Evolutionary conservation across 2,888 invertebrate genomes (phyloP).

Genomic region (Galerucella nymphaeae): DNA sequence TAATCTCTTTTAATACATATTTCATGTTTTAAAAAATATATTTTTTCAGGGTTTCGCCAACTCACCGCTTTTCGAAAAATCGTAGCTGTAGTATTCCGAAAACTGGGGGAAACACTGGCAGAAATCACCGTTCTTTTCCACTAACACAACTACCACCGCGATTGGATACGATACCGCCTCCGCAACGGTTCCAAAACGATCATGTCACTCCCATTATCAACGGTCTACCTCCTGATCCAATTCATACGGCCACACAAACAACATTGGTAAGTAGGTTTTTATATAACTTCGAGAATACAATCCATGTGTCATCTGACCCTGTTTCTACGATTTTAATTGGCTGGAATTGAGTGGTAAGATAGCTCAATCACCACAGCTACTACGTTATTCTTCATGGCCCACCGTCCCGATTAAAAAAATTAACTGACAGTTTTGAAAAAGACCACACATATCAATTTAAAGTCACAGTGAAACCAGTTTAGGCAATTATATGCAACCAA

Average conservation of each 20-base stretch:
- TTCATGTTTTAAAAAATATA: background rate
- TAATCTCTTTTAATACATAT: too few relatives aligned
- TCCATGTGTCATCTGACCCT: too few relatives aligned
- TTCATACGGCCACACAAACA: conserved; percentile 79
- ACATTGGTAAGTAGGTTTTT: conserved; percentile 74
- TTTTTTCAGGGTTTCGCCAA: conserved; percentile 73
- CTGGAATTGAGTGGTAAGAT: too few relatives aligned
- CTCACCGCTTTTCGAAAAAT: conserved; percentile 72
- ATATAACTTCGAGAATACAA: background rate
- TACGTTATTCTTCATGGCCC: too few relatives aligned
- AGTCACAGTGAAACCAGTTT: too few relatives aligned
- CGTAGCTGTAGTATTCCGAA: conserved; percentile 56
- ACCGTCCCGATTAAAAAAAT: too few relatives aligned
- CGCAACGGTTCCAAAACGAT: conserved; percentile 63
- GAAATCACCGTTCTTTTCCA: conserved; percentile 57
- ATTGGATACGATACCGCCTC: conserved; percentile 61
- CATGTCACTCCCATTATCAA: conserved; percentile 55
- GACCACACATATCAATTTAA: too few relatives aligned
- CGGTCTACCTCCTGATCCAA: conserved; percentile 64
- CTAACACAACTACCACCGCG: conserved; percentile 56
- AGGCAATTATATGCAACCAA: too few relatives aligned
- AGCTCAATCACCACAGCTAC: too few relatives aligned
- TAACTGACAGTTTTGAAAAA: too few relatives aligned
- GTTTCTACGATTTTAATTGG: too few relatives aligned
- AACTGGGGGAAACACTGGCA: conserved; percentile 40